A percentile compares a stretch with the other conserved stretches of the same genome.
These are phyloP conservation scores for Bovichtus diacanthus DNA, from an alignment of 2,797 vertebrate genomes.

Conservation along the genomic window DNA sequence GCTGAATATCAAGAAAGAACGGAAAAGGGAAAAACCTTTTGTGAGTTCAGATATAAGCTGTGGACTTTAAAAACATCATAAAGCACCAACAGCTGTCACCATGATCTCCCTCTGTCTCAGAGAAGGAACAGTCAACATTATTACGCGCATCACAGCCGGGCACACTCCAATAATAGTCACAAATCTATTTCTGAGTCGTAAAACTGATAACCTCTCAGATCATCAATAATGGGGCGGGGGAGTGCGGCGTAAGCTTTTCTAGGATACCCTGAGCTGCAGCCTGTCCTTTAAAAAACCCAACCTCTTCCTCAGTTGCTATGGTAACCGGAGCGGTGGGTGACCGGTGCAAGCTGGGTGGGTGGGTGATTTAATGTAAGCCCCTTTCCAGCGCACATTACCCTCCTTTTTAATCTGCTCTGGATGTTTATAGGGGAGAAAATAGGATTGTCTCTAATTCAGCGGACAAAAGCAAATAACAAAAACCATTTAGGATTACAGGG, in stretches of 20 bases:
- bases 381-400: constrained; percentile 67
- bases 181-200: constrained; percentile 26
- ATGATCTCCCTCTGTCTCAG: constrained; percentile 5
- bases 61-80: constrained; percentile 25
- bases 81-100: background rate
- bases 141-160: constrained; percentile 5
- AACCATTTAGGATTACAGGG: constrained; percentile 67
- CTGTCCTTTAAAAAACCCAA: constrained; percentile 62
- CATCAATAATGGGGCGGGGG: constrained; percentile 49
- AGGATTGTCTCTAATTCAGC: constrained; percentile 74
- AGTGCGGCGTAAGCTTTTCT: constrained; percentile 48
- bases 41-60: background rate
- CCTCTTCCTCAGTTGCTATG: constrained; percentile 82
- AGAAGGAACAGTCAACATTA: constrained; percentile 13
- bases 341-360: constrained; percentile 61
- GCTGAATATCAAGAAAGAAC: background rate
- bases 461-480: constrained; percentile 68
- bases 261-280: constrained; percentile 51
- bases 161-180: constrained; percentile 11
- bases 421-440: constrained; percentile 71
- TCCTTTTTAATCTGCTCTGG: constrained; percentile 75
- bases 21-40: background rate
- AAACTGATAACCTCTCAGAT: constrained; percentile 23
- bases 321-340: constrained; percentile 73
- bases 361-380: constrained; percentile 76